Evolutionary conservation across 2,888 invertebrate genomes (phyloP), one percentile per base, ranked within the genome.

Genomic region (Hydrotaea cyrtoneurina): DNA sequence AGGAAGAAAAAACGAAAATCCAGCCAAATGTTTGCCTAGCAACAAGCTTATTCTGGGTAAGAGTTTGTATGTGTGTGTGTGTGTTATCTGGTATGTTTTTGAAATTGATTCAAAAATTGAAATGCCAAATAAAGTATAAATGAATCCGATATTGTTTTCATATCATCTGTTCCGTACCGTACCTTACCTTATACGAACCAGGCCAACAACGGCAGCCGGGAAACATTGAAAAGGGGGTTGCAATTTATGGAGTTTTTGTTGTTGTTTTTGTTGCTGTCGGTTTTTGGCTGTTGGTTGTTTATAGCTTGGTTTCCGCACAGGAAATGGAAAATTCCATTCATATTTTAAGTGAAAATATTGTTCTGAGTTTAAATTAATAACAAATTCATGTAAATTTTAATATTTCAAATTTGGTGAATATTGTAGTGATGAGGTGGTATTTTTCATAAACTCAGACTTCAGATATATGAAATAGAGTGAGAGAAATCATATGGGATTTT

Each of bases 261-360:
- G 36, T 39, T 62, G 74, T 78, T 69, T 59, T 69, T 59, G 17
- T 75, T 77, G 57, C 15, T 64, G 50, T 73, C 69, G 69, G 17
- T 75, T 80, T 43, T 64, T 31, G 69, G n/a, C 66, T 75, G 50
- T 46, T 69, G 50, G 76, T 81, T 81, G 78, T 81, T 84, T 81
- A 84, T 84, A 72, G 81, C 81, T 76, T 84, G 81, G 84, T 79
- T 84, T 84, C 84, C 84, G 81, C 72, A 76, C 81, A 81, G 84
- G 84, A 84, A 84, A 84, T 84, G 84, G 84, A 84, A 84, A 84
- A 84, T 84, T 84, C 84, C 81, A 84, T 81, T 84, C 81, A 81
- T 81, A 84, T 81, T 84, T 81, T 72, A 64, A 78, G 31, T 53
- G 26, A 81, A 81, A 84, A 78, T 81, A 69, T 69, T 69, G 69